These are phyloP conservation scores for Plebejus anna DNA, from an alignment of 2,888 invertebrate genomes.

Conservation along the genomic window DNA sequence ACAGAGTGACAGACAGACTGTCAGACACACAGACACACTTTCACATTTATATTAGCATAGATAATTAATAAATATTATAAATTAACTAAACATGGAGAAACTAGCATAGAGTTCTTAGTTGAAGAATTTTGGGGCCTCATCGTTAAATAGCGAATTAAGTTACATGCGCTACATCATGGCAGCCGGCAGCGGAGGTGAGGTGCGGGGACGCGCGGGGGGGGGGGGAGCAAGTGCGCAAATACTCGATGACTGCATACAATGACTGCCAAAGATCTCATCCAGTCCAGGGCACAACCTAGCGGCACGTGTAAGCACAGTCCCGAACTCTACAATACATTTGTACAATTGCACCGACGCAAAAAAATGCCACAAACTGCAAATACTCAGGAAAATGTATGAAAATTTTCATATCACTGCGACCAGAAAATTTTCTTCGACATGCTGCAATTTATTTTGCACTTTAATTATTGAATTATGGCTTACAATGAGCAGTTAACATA, in stretches of 20 bases:
- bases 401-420: slow-evolving; percentile 4
- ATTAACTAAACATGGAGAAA: not conserved
- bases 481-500: not conserved
- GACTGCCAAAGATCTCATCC: slow-evolving; percentile 76
- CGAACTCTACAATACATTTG: slow-evolving; percentile 48
- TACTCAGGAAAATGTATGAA: not conserved
- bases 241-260: slow-evolving; percentile 71
- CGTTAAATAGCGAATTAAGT: slow-evolving; percentile 16
- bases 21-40: no score
- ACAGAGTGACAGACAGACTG: no score
- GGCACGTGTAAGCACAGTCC: slow-evolving; percentile 75
- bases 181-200: slow-evolving; percentile 36
- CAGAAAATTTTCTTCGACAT: not conserved
- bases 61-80: not conserved
- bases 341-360: slow-evolving; percentile 41
- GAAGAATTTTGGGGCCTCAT: slow-evolving; percentile 4
- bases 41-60: no score
- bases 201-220: slow-evolving; percentile 33
- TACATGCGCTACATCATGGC: slow-evolving; percentile 29
- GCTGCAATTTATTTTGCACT: not conserved
- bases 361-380: slow-evolving; percentile 1
- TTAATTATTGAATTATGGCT: not conserved
- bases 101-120: not conserved
- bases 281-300: slow-evolving; percentile 66
- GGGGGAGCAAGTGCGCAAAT: slow-evolving; percentile 60